Evolutionary conservation across 2,888 invertebrate species (phyloP).

Genomic region (Dynastes grantii): DNA sequence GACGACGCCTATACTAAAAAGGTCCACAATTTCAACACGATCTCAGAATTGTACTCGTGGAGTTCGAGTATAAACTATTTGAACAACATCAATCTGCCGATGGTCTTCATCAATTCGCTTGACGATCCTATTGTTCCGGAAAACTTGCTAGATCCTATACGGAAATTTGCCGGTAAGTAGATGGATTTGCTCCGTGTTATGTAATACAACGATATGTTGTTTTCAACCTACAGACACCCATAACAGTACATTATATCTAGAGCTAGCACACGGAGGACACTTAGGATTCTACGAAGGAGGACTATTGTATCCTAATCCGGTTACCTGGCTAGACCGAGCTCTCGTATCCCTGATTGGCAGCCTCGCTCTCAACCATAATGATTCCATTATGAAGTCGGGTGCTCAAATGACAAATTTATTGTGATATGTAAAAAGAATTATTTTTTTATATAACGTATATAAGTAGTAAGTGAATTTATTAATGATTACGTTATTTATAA

Average conservation of each 20-base stretch:
- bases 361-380: conserved; percentile 73
- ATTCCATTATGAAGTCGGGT: conserved; percentile 60
- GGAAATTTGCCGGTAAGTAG: conserved; percentile 83
- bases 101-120: conserved; percentile 91
- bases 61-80: conserved; percentile 88
- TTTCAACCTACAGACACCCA: conserved; percentile 63
- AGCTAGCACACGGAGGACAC: conserved; percentile 94
- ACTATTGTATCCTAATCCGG: conserved; percentile 87
- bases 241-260: conserved; percentile 81
- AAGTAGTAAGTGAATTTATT: conserved; percentile 34
- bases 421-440: conserved; percentile 49
- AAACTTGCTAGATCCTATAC: conserved; percentile 81
- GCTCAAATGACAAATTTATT: conserved; percentile 48
- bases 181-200: not conserved
- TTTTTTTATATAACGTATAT: conserved; percentile 23
- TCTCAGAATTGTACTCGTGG: conserved; percentile 88
- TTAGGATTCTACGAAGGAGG: conserved; percentile 96
- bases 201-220: not conserved
- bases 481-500: conserved; percentile 28
- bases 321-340: conserved; percentile 94
- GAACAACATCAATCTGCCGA: conserved; percentile 85
- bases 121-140: conserved; percentile 95
- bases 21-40: conserved; percentile 84
- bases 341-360: conserved; percentile 88
- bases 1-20: conserved; percentile 92